Base-by-base conservation (phyloP, 2,888 invertebrate genomes). In the Eupithecia insigniata region DNA sequence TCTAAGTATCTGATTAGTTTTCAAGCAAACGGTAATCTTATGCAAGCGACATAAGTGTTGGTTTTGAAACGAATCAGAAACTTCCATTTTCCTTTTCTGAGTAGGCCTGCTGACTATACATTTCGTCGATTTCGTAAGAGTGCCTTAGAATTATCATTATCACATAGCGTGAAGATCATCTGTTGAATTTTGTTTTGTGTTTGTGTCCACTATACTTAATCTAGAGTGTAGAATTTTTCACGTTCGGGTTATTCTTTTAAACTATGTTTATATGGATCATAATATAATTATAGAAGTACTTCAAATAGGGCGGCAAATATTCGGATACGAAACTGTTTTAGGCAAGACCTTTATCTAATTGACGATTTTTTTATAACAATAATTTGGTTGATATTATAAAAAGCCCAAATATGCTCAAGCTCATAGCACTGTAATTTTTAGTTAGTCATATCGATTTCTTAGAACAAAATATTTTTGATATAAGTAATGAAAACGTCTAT, bases 181-280 rank as follows among this genome's bases (percentile, higher is more conserved):
- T 55, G 55, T 55, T 55, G 55, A 26, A 26, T 55, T 55, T 51
- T 51, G 55, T 55, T 55, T 51, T 51, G 22, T 55, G 55, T 26
- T 55, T 55, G 22, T 12, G 55, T 55, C 12, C 22, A 26, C 22
- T 55, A 55, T 26, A 55, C 4, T 26, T 55, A 51, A 55, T 55
- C 14, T 55, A 55, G 55, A 14, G 26, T 55, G 55, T 55, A 55
- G 22, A 26, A 3, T 12, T 26, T 55, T 12, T 55, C 26, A 14
- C 12, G 55, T 55, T 26, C 14, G 55, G 14, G 22, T 55, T 26
- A 26, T 12, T 51, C 22, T 55, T 26, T 4, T 4, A 51, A 55
- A 2, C 14, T 26, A 22, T 10, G 55, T 55, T 55, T 12, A n/a
- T 18, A 10, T 51, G 3, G 22, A 51, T 51, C 22, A 46, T n/a